phyloP scores from a whole-genome alignment of 2,113 vertebrate species.

The Shinisaurus crocodilurus region DNA sequence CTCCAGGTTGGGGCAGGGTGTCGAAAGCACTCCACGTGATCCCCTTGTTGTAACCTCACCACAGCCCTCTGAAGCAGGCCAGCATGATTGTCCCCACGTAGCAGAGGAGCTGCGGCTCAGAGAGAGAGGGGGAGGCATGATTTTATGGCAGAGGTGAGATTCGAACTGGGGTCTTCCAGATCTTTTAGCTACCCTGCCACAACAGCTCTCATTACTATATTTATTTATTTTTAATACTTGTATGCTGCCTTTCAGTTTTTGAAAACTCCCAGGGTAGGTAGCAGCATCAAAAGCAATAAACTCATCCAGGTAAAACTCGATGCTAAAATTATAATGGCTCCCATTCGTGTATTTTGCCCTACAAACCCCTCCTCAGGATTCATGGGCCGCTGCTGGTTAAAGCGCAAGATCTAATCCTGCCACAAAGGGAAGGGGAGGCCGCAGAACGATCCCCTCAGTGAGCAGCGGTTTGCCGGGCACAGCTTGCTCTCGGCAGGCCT shows the following conservation, averaged over 20 bases:
- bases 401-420: not conserved
- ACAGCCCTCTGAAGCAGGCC: not conserved
- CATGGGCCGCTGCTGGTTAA: not conserved
- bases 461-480: not conserved
- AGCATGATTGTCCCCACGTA: not conserved
- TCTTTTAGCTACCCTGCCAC: not conserved
- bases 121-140: not conserved
- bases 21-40: not conserved
- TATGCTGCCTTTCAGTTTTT: too few species aligned
- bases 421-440: not conserved
- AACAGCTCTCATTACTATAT: too few species aligned
- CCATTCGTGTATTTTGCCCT: not conserved
- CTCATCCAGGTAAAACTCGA: too few species aligned
- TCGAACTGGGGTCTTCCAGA: not conserved
- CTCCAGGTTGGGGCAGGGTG: not conserved
- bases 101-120: not conserved
- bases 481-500: not conserved
- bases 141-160: not conserved
- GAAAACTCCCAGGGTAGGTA: too few species aligned
- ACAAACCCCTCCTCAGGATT: not conserved
- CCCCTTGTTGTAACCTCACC: not conserved
- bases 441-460: not conserved
- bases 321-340: too few species aligned
- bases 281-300: too few species aligned
- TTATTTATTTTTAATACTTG: too few species aligned